Evolutionary conservation across 1,140 invertebrate species (phyloP).

Genomic region (Drosophila carrolli): DNA sequence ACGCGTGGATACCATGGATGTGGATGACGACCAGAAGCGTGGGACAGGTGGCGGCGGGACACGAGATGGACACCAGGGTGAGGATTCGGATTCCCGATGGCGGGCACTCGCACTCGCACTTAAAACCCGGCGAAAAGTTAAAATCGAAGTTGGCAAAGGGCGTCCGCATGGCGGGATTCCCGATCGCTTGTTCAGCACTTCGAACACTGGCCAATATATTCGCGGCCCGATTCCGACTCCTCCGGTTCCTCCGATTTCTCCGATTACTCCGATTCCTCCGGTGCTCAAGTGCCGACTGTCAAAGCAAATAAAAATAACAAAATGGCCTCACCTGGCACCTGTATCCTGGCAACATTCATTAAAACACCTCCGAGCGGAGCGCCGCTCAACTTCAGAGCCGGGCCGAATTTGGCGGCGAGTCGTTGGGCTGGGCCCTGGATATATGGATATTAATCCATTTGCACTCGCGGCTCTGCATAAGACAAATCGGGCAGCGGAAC

Average conservation of each 20-base stretch:
- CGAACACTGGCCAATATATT: conserved; percentile 29
- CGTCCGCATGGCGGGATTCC: conserved; percentile 67
- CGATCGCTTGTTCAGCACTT: conserved; percentile 29
- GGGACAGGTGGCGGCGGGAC: conserved; percentile 14
- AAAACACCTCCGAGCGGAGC: conserved; percentile 73
- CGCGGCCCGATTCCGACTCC: conserved; percentile 21
- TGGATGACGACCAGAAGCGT: conserved; percentile 38
- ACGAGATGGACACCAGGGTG: conserved; percentile 30
- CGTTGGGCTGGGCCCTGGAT: conserved; percentile 26
- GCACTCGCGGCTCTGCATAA: conserved; percentile 47
- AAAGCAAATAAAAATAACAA: conserved; percentile 84
- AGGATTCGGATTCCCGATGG: conserved; percentile 8
- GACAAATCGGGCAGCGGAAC: conserved; percentile 48
- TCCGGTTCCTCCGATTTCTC: conserved; percentile 10
- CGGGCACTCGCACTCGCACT: conserved; percentile 10
- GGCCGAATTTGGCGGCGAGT: conserved; percentile 55
- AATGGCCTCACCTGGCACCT: conserved; percentile 76
- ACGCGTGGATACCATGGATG: conserved; percentile 11
- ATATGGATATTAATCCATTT: conserved; percentile 63
- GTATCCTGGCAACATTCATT: conserved; percentile 84
- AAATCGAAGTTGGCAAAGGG: conserved; percentile 76
- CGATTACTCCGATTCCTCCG: conserved; percentile 45
- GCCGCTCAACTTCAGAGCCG: conserved; percentile 9
- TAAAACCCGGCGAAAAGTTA: conserved; percentile 73
- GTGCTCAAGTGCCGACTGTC: conserved; percentile 81